Base-by-base conservation (phyloP, 2,888 invertebrate genomes). In the Bruchidius siliquastri region DNA sequence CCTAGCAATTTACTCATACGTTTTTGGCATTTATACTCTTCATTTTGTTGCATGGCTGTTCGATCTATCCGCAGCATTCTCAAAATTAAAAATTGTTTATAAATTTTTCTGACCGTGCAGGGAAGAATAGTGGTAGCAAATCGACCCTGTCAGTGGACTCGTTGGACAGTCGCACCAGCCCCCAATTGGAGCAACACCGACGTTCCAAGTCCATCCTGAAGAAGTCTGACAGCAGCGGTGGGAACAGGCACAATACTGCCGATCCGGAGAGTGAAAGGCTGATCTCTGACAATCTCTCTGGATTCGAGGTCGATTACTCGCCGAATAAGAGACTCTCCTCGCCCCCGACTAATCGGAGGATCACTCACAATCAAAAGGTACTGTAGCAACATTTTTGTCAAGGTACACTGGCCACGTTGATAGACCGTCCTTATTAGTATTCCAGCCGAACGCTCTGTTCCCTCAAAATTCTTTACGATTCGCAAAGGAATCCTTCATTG, bases 201-300 rank as follows among this genome's bases (percentile, higher is more conserved):
- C 88, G 91, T 80, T 92, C 93, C 74, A 93, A 92, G 85, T 93
- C 93, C 77, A 93, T 94, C 83, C 86, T 94, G 80, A 94, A 94
- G 87, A 93, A 93, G 86, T 92, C 93, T 71, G 92, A 92, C 81
- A 88, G 91, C 82, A 75, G 77, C 72, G 88, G 88, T 79, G 86
- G 87, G 77, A 84, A 86, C 75, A 82, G 87, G 70, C 86, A 26
- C 10, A 49, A 49, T 13, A 21, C 21, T 21, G 82, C 85, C 71
- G 93, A 94, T 86, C 92, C 92, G 74, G 94, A 94, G 86, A 93
- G 92, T 81, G 94, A 94, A 86, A 90, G 92, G 78, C 88, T 93
- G 71, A 90, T 93, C 80, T 90, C 91, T 70, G 92, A 92, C 83
- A 91, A 90, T 81, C 88, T 89, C 81, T 90, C 91, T 71, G 90